A percentile compares a stretch with the other conserved stretches of the same genome.
phyloP scores from a whole-genome alignment of 2,888 invertebrate genomes.

The Drosophila macrospina region DNA sequence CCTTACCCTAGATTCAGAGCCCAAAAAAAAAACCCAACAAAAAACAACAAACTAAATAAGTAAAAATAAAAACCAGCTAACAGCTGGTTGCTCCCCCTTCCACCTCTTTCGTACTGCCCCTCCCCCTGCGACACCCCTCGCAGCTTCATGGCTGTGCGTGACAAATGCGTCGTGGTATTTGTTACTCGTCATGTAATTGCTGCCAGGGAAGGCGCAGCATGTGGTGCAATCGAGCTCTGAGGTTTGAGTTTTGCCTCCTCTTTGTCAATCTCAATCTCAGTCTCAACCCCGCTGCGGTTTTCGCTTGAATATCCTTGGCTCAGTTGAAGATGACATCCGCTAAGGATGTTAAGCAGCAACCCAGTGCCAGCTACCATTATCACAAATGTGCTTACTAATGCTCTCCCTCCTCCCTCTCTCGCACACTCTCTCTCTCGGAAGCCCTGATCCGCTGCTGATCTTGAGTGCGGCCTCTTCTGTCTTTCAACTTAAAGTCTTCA shows the following conservation, averaged over 20 bases:
- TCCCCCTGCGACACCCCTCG: not conserved
- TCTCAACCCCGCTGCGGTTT: conserved; percentile 37
- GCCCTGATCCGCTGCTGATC: conserved; percentile 29
- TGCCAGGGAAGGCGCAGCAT: conserved; percentile 60
- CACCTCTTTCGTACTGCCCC: too few relatives aligned
- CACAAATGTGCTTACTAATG: conserved; percentile 55
- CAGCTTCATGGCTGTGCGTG: conserved; percentile 63
- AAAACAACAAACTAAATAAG: conserved; percentile 42
- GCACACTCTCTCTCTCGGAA: not conserved
- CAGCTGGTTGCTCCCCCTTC: conserved; percentile 68
- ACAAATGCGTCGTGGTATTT: conserved; percentile 76
- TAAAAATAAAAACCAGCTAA: conserved; percentile 65
- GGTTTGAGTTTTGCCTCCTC: conserved; percentile 1
- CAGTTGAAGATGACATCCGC: conserved; percentile 32
- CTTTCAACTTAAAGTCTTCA: conserved; percentile 32
- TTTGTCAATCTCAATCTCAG: not conserved
- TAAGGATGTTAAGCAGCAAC: conserved; percentile 18
- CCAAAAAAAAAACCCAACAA: conserved; percentile 8
- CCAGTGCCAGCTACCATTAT: conserved; percentile 29
- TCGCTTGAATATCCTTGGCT: conserved; percentile 59
- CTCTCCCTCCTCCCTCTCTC: too few relatives aligned
- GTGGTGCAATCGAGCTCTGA: conserved; percentile 52
- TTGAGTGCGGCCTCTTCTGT: conserved; percentile 26
- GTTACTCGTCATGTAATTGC: conserved; percentile 78
- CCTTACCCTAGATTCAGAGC: conserved; percentile 64